Conservation (phyloP, 2,113 vertebrate species). For the Hippocampus barbouri region DNA sequence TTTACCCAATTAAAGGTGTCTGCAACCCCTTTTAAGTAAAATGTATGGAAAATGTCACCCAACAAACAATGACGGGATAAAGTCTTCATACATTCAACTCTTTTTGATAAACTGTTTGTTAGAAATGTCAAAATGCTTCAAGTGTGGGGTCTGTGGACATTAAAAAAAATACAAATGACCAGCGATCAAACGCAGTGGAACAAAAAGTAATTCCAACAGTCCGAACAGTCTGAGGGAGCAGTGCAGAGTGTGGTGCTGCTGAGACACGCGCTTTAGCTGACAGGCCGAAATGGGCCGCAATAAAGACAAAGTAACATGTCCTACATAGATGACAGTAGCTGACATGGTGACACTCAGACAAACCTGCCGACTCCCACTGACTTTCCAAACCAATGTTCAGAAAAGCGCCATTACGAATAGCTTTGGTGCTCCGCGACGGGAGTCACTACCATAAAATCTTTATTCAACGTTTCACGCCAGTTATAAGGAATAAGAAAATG, state of each 20-base stretch:
- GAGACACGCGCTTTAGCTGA: conserved; percentile 1
- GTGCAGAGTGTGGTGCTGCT: conserved; percentile 6
- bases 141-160: background rate
- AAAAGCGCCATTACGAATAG: background rate
- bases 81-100: no score
- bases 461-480: no score
- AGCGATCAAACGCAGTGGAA: background rate
- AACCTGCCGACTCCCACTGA: background rate
- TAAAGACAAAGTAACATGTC: conserved; percentile 14
- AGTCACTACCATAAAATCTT: background rate
- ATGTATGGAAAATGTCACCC: no score
- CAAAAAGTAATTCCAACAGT: background rate
- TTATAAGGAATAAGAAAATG: background rate
- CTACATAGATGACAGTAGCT: conserved; percentile 21
- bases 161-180: background rate
- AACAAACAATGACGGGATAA: no score
- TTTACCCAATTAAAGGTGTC: background rate
- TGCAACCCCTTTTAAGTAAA: background rate
- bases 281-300: conserved; percentile 17
- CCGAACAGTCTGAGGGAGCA: background rate
- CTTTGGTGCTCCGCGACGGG: background rate
- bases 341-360: conserved; percentile 24
- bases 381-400: background rate
- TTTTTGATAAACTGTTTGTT: no score
- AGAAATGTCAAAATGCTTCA: background rate